Percentiles rank a stretch among this genome's conserved stretches.
Conservation (phyloP, 2,113 vertebrate genomes). For the Tiliqua scincoides region DNA sequence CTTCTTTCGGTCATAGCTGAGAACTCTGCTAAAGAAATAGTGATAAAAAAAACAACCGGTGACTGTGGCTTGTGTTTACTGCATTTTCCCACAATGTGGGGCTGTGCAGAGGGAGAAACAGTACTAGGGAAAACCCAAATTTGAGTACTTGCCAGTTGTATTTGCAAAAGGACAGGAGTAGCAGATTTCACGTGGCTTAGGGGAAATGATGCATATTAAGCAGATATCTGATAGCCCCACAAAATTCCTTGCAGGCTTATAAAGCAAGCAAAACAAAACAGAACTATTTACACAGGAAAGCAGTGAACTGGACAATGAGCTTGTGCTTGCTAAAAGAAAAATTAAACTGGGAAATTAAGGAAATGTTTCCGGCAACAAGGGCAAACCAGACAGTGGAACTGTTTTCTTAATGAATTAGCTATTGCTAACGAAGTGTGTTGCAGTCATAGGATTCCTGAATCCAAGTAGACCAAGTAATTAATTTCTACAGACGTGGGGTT, state of each 20-base stretch:
- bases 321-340: slow-evolving; percentile 48
- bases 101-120: not conserved
- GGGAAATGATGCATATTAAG: slow-evolving; percentile 33
- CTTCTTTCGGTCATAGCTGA: too few species aligned
- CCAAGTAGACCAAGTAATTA: slow-evolving; percentile 31
- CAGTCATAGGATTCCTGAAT: slow-evolving; percentile 41
- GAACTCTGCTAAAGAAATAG: not conserved
- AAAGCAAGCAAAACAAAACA: slow-evolving; percentile 25
- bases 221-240: slow-evolving; percentile 9
- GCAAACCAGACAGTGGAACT: slow-evolving; percentile 17
- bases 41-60: not conserved
- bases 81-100: not conserved
- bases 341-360: slow-evolving; percentile 51
- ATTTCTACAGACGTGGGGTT: slow-evolving; percentile 29
- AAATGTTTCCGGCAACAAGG: slow-evolving; percentile 41
- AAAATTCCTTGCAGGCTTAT: slow-evolving; percentile 12
- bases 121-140: not conserved
- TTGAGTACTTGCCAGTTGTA: not conserved
- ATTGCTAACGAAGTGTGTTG: slow-evolving; percentile 37
- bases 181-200: not conserved
- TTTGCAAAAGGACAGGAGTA: not conserved
- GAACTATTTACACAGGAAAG: slow-evolving; percentile 41
- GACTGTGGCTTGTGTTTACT: not conserved
- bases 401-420: slow-evolving; percentile 56
- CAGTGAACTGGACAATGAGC: slow-evolving; percentile 35